Evolutionary conservation across 2,888 invertebrate genomes (phyloP).

Genomic region (Ectobius pallidus): DNA sequence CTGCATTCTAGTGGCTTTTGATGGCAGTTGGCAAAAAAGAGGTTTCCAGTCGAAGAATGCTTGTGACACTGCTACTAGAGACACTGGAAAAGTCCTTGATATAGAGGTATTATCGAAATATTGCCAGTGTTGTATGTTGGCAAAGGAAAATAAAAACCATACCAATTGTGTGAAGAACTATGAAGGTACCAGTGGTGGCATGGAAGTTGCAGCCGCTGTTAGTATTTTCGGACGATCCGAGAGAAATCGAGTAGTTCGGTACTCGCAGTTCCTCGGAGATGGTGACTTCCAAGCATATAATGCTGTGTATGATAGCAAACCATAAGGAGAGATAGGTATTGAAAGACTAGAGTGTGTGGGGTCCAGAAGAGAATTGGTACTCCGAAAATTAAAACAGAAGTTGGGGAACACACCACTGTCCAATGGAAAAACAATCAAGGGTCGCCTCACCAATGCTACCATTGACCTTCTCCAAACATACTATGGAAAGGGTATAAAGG

Average conservation of each 20-base stretch:
- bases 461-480: conserved; percentile 25
- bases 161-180: background rate
- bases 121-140: background rate
- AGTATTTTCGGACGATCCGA: conserved; percentile 15
- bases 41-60: background rate
- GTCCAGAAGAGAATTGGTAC: conserved; percentile 13
- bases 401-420: background rate
- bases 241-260: conserved; percentile 18
- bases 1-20: background rate
- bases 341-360: background rate
- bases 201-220: conserved; percentile 32
- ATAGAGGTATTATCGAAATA: background rate
- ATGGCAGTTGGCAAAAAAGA: conserved; percentile 1
- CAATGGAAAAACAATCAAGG: background rate
- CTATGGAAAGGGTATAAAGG: background rate
- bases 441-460: conserved; percentile 22
- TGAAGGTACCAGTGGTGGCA: conserved; percentile 20
- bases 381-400: background rate
- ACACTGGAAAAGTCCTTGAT: conserved; percentile 18
- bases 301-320: conserved; percentile 15
- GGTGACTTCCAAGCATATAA: conserved; percentile 32
- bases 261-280: conserved; percentile 34
- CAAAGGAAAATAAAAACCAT: background rate
- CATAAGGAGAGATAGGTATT: background rate
- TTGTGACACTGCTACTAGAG: background rate